Conservation (phyloP, 2,888 invertebrate species). For the Bhutanitis thaidina region DNA sequence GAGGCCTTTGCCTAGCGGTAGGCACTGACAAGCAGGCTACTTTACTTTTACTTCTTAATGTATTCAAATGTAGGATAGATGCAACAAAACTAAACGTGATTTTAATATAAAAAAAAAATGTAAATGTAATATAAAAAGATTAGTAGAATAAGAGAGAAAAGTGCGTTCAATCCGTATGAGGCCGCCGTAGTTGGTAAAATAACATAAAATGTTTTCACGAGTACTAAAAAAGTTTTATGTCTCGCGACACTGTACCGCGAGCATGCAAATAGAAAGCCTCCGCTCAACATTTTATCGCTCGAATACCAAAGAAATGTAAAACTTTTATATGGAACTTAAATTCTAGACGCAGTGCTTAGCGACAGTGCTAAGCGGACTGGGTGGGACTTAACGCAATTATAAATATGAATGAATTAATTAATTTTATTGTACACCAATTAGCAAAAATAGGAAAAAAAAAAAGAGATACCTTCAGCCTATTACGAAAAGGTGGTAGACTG, state of each 20-base stretch:
- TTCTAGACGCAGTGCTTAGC: neutral
- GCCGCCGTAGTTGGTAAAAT: conserved; percentile 12
- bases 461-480: too few species aligned
- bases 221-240: conserved; percentile 17
- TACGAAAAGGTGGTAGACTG: too few species aligned
- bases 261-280: conserved; percentile 26
- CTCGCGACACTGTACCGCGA: conserved; percentile 5
- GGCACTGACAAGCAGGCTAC: too few species aligned
- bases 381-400: neutral
- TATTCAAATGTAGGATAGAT: too few species aligned
- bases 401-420: too few species aligned
- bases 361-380: neutral
- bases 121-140: neutral
- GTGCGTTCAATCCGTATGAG: neutral
- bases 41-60: too few species aligned
- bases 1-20: too few species aligned
- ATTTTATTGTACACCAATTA: too few species aligned
- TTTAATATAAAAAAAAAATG: too few species aligned
- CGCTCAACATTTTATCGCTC: conserved; percentile 28
- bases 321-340: neutral
- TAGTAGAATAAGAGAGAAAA: neutral
- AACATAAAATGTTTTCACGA: conserved; percentile 19
- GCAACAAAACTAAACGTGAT: too few species aligned
- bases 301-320: conserved; percentile 27
- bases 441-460: too few species aligned